Evolutionary conservation across 2,113 vertebrate species (phyloP).

Genomic region (Thinocorus orbignyianus): DNA sequence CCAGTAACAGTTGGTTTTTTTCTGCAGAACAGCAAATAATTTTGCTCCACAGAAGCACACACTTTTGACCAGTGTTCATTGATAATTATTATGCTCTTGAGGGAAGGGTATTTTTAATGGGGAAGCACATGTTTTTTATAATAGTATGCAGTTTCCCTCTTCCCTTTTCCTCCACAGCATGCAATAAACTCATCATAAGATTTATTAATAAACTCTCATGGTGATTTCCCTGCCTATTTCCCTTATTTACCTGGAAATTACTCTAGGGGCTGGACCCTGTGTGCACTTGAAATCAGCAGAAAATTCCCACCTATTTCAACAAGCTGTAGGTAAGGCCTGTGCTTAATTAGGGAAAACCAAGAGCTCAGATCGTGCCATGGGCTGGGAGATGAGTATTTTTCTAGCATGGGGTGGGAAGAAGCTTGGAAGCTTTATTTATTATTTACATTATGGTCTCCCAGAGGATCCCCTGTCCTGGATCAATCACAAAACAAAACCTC

Average conservation of each 20-base stretch:
- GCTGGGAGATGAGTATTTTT: not conserved
- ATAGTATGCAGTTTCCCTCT: not conserved
- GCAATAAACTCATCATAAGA: not conserved
- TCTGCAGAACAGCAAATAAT: not conserved
- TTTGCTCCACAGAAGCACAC: not conserved
- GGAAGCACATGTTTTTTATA: not conserved
- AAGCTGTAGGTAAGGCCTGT: not conserved
- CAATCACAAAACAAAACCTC: not conserved
- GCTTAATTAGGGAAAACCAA: not conserved
- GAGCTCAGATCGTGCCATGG: not conserved
- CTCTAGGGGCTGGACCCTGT: not conserved
- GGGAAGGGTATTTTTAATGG: not conserved
- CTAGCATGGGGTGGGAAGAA: not conserved
- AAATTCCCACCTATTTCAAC: not conserved
- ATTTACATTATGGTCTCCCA: not conserved
- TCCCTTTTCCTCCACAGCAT: not conserved
- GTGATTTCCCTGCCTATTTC: not conserved
- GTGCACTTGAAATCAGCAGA: not conserved
- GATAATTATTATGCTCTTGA: not conserved
- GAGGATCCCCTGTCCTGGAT: not conserved
- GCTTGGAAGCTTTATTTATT: not conserved
- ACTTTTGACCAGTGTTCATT: not conserved
- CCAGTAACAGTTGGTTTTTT: not conserved
- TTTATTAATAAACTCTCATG: conserved; percentile 8
- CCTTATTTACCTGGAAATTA: conserved; percentile 8